phyloP scores from a whole-genome alignment of 2,888 invertebrate genomes.

The Koerneria pararmatus region DNA sequence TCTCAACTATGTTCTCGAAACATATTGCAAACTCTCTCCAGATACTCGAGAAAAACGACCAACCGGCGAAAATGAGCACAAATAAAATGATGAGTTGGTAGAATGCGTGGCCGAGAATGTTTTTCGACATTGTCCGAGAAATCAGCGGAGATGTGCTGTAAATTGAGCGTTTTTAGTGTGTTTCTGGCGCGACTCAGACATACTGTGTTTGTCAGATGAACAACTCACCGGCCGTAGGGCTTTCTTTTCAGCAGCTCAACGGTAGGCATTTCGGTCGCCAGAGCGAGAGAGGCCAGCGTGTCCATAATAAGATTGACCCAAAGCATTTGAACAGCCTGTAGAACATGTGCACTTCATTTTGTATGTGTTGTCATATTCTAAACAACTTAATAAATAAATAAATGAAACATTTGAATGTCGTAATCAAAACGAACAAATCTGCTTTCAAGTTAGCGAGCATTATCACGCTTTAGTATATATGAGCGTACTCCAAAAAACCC shows the following conservation, averaged over 20 bases:
- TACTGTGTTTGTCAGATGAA: not conserved
- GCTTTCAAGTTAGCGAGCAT: too few relatives aligned
- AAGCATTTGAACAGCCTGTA: conserved; percentile 63
- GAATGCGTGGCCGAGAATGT: conserved; percentile 71
- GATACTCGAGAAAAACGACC: conserved; percentile 23
- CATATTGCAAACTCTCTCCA: not conserved
- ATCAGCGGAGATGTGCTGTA: not conserved
- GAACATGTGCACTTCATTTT: too few relatives aligned
- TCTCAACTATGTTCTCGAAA: not conserved
- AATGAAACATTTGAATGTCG: too few relatives aligned
- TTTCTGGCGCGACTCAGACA: not conserved
- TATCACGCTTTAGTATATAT: too few relatives aligned
- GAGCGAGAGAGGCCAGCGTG: conserved; percentile 65
- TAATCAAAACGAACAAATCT: too few relatives aligned
- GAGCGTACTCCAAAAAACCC: too few relatives aligned
- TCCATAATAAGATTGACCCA: conserved; percentile 68
- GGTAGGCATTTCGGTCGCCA: conserved; percentile 65
- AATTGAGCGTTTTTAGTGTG: not conserved
- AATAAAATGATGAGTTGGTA: conserved; percentile 73
- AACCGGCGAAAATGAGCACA: conserved; percentile 85
- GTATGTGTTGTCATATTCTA: too few relatives aligned
- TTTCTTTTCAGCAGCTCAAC: conserved; percentile 62
- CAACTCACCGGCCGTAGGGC: conserved; percentile 46
- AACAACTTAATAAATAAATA: too few relatives aligned
- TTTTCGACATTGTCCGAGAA: conserved; percentile 80